Percentiles rank a stretch among this genome's conserved stretches.
These are phyloP conservation scores for Orgyia antiqua DNA, from an alignment of 2,888 invertebrate species.

Conservation along the genomic window DNA sequence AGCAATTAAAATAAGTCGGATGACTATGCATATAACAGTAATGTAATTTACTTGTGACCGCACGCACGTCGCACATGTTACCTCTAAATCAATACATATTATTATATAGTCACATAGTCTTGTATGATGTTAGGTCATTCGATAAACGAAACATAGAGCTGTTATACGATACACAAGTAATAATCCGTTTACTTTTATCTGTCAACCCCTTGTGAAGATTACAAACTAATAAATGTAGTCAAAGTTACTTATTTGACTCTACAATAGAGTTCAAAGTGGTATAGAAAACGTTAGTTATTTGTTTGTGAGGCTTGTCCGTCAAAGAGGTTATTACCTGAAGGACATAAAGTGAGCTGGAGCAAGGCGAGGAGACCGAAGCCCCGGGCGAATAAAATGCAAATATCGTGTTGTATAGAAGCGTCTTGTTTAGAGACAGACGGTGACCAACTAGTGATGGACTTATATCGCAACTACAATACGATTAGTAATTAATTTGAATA, in stretches of 20 bases:
- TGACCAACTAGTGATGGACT: slow-evolving; percentile 26
- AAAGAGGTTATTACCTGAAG: slow-evolving; percentile 76
- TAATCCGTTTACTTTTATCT: slow-evolving; percentile 76
- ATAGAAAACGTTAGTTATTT: background rate
- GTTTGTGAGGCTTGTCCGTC: slow-evolving; percentile 48
- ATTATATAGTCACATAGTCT: too few relatives aligned
- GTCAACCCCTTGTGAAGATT: slow-evolving; percentile 51
- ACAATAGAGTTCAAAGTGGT: slow-evolving; percentile 20
- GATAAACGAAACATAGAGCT: slow-evolving; percentile 47
- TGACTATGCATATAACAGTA: too few relatives aligned
- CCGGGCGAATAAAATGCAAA: slow-evolving; percentile 71
- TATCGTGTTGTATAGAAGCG: slow-evolving; percentile 49
- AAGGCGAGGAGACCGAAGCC: slow-evolving; percentile 26
- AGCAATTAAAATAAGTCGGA: too few relatives aligned
- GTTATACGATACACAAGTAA: slow-evolving; percentile 60
- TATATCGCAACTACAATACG: too few relatives aligned
- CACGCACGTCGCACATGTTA: too few relatives aligned
- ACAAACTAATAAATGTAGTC: slow-evolving; percentile 27
- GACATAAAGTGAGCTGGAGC: slow-evolving; percentile 53
- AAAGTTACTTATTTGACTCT: slow-evolving; percentile 12
- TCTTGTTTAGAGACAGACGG: slow-evolving; percentile 29
- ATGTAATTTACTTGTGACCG: too few relatives aligned
- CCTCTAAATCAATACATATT: too few relatives aligned
- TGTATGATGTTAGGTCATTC: slow-evolving; percentile 19
- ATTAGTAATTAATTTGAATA: too few relatives aligned